Evolutionary conservation across 2,888 invertebrate species (phyloP).

Genomic region (Polia nebulosa): DNA sequence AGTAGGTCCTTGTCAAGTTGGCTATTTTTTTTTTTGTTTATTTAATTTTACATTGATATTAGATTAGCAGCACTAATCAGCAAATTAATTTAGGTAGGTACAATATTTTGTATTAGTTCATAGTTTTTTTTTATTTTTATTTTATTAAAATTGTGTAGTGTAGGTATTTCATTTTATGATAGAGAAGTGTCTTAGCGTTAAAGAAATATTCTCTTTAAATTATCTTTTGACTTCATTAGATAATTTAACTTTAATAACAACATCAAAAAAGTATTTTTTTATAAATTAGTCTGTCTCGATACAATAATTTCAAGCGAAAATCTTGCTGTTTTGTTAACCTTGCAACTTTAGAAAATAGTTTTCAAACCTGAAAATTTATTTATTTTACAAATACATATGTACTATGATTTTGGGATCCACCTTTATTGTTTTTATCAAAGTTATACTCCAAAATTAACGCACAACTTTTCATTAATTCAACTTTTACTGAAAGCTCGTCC

Average conservation of each 20-base stretch:
- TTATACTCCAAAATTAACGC: conserved; percentile 14
- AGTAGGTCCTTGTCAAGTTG: not conserved
- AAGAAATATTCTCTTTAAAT: not conserved
- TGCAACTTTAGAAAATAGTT: not conserved
- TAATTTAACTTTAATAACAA: not conserved
- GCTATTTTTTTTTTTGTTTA: not conserved
- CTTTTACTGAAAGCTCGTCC: not conserved
- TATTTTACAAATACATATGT: too few species aligned
- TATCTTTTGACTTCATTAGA: not conserved
- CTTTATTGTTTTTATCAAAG: not conserved
- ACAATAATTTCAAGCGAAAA: not conserved
- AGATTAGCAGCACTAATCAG: not conserved
- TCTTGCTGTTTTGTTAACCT: not conserved
- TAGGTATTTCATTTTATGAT: not conserved
- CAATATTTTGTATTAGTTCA: not conserved
- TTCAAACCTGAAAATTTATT: not conserved
- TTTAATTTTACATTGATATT: not conserved
- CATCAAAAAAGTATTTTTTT: not conserved
- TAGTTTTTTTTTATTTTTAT: not conserved
- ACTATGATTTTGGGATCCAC: too few species aligned
- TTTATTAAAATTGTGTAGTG: not conserved
- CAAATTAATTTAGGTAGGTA: too few species aligned
- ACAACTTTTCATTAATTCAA: too few species aligned
- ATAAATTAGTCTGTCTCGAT: not conserved
- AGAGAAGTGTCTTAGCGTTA: not conserved